Conservation (phyloP, 2,113 vertebrate genomes). For the Sphaerodactylus townsendi region DNA sequence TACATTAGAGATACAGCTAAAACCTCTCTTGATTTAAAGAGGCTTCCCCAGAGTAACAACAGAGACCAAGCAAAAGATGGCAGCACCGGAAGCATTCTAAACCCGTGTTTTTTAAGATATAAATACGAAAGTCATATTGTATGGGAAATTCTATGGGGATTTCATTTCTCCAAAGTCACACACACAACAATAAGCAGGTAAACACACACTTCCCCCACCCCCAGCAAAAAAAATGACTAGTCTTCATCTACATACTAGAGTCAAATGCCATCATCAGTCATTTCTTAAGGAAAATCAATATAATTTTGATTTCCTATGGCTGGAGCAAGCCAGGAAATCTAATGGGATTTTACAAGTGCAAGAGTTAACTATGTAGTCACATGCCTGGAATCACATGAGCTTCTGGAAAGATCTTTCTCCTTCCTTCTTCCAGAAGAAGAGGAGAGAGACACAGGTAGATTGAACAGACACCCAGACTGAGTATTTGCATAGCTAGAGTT, state of each 20-base stretch:
- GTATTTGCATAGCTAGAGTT: no score
- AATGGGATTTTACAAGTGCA: constrained; percentile 30
- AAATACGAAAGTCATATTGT: not conserved
- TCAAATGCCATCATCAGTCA: constrained; percentile 62
- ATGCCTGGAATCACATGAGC: no score
- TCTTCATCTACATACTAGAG: constrained; percentile 69
- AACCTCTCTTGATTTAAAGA: not conserved
- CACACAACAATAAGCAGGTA: constrained; percentile 45
- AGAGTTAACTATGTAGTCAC: no score
- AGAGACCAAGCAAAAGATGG: not conserved
- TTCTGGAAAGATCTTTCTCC: no score
- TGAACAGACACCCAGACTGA: no score
- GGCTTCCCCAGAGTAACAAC: not conserved
- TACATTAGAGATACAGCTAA: not conserved
- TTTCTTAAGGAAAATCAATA: constrained; percentile 69
- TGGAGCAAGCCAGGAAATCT: constrained; percentile 36
- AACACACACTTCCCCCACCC: no score
- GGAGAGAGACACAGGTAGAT: no score
- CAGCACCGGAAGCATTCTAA: not conserved
- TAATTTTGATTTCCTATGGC: constrained; percentile 59
- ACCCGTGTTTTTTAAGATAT: not conserved
- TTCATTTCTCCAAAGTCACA: constrained; percentile 32
- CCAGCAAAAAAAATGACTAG: constrained; percentile 62
- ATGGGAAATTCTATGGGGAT: not conserved
- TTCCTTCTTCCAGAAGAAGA: no score